These are phyloP conservation scores for Dendrocincla fuliginosa DNA, from an alignment of 2,797 vertebrate species.

Conservation along the genomic window DNA sequence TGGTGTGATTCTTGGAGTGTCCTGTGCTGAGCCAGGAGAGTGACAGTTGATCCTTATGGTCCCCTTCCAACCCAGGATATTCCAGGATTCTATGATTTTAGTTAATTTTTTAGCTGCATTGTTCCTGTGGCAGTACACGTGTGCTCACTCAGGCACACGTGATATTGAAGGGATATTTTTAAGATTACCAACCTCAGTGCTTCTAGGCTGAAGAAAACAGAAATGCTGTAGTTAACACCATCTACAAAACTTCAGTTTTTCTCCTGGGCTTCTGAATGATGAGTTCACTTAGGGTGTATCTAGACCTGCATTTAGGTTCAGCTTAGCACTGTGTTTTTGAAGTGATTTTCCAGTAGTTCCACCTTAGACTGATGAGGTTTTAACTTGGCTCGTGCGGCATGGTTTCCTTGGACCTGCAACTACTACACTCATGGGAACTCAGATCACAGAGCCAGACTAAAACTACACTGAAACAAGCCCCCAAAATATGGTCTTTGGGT, in stretches of 20 bases:
- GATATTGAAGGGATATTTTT: neutral
- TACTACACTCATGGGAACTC: neutral
- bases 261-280: neutral
- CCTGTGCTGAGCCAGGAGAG: neutral
- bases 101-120: neutral
- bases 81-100: neutral
- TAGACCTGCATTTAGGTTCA: neutral
- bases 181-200: neutral
- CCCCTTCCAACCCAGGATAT: neutral
- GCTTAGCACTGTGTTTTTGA: neutral
- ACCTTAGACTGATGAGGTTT: neutral
- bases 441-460: neutral
- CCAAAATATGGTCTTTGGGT: neutral
- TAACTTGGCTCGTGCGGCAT: neutral
- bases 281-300: neutral
- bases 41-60: neutral
- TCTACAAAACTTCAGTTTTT: neutral
- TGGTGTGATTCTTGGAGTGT: neutral
- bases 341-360: neutral
- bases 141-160: neutral
- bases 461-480: neutral
- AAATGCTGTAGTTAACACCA: neutral
- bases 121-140: neutral
- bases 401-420: neutral
- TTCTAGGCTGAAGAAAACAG: neutral